Evolutionary conservation across 92 coral and sea anemone genomes (phyloP).

Genomic region (Zoanthus solanderi): DNA sequence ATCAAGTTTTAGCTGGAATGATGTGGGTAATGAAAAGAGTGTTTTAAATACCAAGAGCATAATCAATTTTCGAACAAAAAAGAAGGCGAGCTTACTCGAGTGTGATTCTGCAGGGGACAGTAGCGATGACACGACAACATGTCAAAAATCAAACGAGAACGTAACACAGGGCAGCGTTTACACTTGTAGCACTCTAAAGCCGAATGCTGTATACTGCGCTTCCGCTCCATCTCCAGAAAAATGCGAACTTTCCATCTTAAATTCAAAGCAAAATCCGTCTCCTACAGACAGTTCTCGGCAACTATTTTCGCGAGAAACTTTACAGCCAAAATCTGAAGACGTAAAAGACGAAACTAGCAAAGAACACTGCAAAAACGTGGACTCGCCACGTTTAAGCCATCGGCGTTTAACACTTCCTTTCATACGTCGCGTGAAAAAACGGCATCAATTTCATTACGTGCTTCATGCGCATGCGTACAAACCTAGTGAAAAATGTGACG

Average conservation of each 20-base stretch:
- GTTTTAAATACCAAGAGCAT: constrained; percentile 42
- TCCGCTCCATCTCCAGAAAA: constrained; percentile 35
- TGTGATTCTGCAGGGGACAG: constrained; percentile 28
- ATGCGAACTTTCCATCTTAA: constrained; percentile 61
- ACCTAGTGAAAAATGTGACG: constrained; percentile 67
- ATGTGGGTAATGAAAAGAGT: constrained; percentile 9
- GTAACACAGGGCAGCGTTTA: constrained; percentile 66
- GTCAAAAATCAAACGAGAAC: constrained; percentile 26
- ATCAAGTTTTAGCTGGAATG: constrained; percentile 43
- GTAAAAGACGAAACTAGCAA: background rate
- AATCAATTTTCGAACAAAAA: constrained; percentile 54
- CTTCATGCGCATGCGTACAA: constrained; percentile 85
- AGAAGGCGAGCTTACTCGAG: constrained; percentile 11
- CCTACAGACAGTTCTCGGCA: constrained; percentile 5
- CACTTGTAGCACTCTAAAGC: constrained; percentile 67
- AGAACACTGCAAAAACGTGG: constrained; percentile 2
- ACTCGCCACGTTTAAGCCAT: constrained; percentile 23
- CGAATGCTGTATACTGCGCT: constrained; percentile 41
- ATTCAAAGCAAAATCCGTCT: background rate
- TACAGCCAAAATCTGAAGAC: constrained; percentile 50
- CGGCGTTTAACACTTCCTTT: constrained; percentile 67
- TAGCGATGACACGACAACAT: constrained; percentile 55
- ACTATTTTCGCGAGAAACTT: constrained; percentile 23
- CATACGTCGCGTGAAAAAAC: constrained; percentile 67
- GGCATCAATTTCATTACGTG: constrained; percentile 76